phyloP scores from a whole-genome alignment of 2,797 vertebrate species.

The Trachops cirrhosus region DNA sequence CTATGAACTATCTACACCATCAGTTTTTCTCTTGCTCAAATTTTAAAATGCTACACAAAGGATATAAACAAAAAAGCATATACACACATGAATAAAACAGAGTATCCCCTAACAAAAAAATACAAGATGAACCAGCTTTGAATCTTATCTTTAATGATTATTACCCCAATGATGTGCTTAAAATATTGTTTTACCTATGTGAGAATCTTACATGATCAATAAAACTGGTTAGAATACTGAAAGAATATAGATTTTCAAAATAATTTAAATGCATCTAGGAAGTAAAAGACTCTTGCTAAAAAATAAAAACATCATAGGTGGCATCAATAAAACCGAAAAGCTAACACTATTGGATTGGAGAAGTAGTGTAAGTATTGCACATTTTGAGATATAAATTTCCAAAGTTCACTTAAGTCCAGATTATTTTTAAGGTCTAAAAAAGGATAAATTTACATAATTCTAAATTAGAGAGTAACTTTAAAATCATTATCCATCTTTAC shows the following conservation, averaged over 20 bases:
- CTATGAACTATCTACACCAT: not conserved
- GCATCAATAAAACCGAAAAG: not conserved
- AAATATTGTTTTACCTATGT: not conserved
- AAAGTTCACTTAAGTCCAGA: not conserved
- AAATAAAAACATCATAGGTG: not conserved
- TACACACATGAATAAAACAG: not conserved
- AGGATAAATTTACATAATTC: not conserved
- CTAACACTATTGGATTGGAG: not conserved
- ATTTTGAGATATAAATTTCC: conserved; percentile 26
- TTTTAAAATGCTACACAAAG: conserved; percentile 18
- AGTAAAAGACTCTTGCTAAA: conserved; percentile 21
- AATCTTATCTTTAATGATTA: not conserved
- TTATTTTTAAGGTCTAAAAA: conserved; percentile 28
- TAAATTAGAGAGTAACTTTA: not conserved
- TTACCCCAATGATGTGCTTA: not conserved
- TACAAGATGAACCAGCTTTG: not conserved
- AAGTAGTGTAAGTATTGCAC: not conserved
- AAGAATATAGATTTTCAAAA: conserved; percentile 2
- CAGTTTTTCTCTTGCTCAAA: not conserved
- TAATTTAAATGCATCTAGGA: not conserved
- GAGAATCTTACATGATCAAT: not conserved
- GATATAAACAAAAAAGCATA: not conserved
- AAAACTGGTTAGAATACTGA: not conserved
- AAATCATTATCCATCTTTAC: not conserved
- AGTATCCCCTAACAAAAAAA: not conserved